phyloP scores from a whole-genome alignment of 2,797 vertebrate species.

The Sebastes taczanowskii region DNA sequence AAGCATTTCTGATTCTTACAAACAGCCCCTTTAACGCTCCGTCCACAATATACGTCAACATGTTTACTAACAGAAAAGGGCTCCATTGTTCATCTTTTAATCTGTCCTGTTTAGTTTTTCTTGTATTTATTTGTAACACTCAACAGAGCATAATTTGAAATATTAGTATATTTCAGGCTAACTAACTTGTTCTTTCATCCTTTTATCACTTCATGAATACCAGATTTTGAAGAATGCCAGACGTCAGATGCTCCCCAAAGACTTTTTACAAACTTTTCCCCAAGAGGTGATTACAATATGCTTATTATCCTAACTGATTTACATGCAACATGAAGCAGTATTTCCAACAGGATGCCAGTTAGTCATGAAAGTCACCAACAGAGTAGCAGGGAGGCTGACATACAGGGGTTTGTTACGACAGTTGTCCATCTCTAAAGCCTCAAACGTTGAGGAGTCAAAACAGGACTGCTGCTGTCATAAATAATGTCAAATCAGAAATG shows the following conservation, averaged over 20 bases:
- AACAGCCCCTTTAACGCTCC: too few species aligned
- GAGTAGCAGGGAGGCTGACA: too few species aligned
- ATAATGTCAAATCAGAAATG: not conserved
- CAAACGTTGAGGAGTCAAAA: too few species aligned
- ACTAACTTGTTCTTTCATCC: not conserved
- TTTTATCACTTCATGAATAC: not conserved
- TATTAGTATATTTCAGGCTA: not conserved
- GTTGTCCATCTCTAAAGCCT: not conserved
- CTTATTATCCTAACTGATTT: not conserved
- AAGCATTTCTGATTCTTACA: too few species aligned
- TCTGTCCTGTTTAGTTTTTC: not conserved
- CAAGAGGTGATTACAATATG: slow-evolving; percentile 61
- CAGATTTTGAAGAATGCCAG: slow-evolving; percentile 59
- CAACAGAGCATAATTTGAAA: not conserved
- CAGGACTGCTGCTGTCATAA: too few species aligned
- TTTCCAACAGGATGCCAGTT: too few species aligned
- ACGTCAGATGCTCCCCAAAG: slow-evolving; percentile 33
- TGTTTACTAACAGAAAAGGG: too few species aligned
- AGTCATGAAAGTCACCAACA: too few species aligned
- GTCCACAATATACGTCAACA: too few species aligned
- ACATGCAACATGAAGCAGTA: too few species aligned
- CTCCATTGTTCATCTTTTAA: not conserved
- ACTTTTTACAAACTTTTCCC: slow-evolving; percentile 46
- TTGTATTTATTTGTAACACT: not conserved
- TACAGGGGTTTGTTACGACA: not conserved